These are phyloP conservation scores for Psilopsiagon aurifrons DNA, from an alignment of 2,113 vertebrate genomes.

Conservation along the genomic window DNA sequence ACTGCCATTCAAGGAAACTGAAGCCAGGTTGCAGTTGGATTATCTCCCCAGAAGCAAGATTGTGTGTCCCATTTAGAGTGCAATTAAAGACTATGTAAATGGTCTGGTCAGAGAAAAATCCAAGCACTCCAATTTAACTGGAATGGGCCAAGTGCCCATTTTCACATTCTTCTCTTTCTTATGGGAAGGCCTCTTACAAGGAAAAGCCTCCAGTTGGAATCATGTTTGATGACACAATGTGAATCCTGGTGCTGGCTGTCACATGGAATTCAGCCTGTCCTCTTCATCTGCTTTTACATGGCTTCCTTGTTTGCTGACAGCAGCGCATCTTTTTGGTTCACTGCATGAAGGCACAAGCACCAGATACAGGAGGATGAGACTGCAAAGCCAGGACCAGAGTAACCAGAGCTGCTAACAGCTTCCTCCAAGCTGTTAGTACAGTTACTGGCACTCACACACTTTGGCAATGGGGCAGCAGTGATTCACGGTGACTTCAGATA, in stretches of 20 bases:
- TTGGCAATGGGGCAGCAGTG: background rate
- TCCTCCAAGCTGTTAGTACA: background rate
- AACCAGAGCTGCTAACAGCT: background rate
- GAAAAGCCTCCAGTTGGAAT: background rate
- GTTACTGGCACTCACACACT: accelerated
- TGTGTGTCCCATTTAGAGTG: background rate
- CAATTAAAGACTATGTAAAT: background rate
- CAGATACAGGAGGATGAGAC: background rate
- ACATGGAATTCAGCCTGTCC: background rate
- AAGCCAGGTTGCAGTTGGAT: background rate
- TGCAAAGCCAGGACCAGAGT: background rate
- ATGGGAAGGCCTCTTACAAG: background rate
- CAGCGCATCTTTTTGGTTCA: background rate
- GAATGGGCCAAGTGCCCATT: background rate
- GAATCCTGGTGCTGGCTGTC: background rate
- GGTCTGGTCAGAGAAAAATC: background rate
- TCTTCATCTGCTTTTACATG: background rate
- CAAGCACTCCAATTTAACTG: background rate
- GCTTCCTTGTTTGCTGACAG: background rate
- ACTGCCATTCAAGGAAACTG: background rate
- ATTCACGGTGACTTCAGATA: background rate
- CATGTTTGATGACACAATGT: background rate
- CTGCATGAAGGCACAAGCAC: background rate
- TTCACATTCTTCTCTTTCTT: background rate
- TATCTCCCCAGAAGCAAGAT: background rate